Base-by-base conservation (phyloP, 2,113 vertebrate genomes). In the Gallinago paraguaiae region DNA sequence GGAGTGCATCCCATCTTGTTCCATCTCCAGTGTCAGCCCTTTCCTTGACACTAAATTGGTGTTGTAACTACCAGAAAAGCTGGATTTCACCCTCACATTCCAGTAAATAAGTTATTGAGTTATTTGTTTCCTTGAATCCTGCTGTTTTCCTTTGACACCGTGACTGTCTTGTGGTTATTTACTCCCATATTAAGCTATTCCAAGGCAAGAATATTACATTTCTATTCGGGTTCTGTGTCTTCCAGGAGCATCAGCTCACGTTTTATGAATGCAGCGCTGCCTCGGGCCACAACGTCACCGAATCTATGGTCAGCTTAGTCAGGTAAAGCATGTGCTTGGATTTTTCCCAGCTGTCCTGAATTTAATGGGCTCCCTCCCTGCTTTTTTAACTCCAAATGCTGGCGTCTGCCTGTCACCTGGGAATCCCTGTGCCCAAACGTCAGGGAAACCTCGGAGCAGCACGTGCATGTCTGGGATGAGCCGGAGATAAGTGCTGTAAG, bases 201-300 rank as follows among this genome's bases (percentile, higher is more conserved):
- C 77, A 68, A 0, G 7, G 45, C 27, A 72, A 59, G 28, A 54
- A 51, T 6, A 13, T 57, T 5, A n/a, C 60, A 27, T 78, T 88
- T 92, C 22, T 81, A 0, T 84, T 39, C 0, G 86, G n/a, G 53
- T 11, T 92, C 53, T 88, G 14, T 92, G 60, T 91, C 71, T 91
- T 89, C 28, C 92, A 99, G 99, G 98, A 99, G 82, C 98, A 98
- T 81, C 98, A 98, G 46, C 96, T 98, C 75, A 83, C 93, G 74
- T 99, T 99, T 76, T 97, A 97, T 6, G 99, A 99, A 95, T 99
- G 99, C 94, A 99, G 99, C 1, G 99, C 98, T 59, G 98, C 98
- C 70, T 98, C 99, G 0, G 99, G 99, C 22, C 97, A 99, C 93
- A 99, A 99, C 6, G 98, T 99, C 90, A 91, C 93, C 2, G 96